Evolutionary conservation across 2,888 invertebrate species (phyloP), one percentile per base, ranked within the genome.

Genomic region (Alentia gelatinosa): DNA sequence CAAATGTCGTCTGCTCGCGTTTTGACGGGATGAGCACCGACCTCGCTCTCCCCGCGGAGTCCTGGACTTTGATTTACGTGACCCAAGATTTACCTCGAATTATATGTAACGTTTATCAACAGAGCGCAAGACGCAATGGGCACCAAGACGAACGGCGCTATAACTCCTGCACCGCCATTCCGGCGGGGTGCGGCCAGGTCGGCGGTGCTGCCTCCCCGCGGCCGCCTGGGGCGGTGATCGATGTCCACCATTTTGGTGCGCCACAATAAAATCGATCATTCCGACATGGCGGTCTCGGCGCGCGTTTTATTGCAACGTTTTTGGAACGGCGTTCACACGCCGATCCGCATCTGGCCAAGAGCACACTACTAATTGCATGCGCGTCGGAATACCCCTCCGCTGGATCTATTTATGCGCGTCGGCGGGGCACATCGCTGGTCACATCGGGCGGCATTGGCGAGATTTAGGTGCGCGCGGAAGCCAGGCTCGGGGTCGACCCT

Each of bases 231-330:
- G 86, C 15, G 33, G 9, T 86, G 86, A 86, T 86, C 47, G 86
- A 86, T 86, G 86, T 30, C 26, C 47, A 47, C 86, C 86, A 86
- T 86, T 86, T 86, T 86, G 47, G 86, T 50, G 23, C 9, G 30
- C 19, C 86, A 86, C 86, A 86, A 86, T 86, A 42, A 86, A 86
- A 86, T 86, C 86, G 42, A 86, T 86, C 86, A 86, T 23, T 23
- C 47, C 50, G 86, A 47, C 86, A 50, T 83, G 86, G 47, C 86
- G 26, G 1, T 30, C n/a, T 42, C 33, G 39, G 37, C 35, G 79
- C 37, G 9, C 47, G n/a, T 42, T 86, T 86, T 86, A 86, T 42
- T 86, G 40, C 42, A 15, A 39, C 15, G 37, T 74, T 74, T 33
- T 47, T 9, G 74, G 12, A 35, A 15, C 39, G 79, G 79, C 7